A percentile compares a stretch with the other conserved stretches of the same genome.
Evolutionary conservation across 2,113 vertebrate species (phyloP).

Genomic region (Phalacrocorax pelagicus): DNA sequence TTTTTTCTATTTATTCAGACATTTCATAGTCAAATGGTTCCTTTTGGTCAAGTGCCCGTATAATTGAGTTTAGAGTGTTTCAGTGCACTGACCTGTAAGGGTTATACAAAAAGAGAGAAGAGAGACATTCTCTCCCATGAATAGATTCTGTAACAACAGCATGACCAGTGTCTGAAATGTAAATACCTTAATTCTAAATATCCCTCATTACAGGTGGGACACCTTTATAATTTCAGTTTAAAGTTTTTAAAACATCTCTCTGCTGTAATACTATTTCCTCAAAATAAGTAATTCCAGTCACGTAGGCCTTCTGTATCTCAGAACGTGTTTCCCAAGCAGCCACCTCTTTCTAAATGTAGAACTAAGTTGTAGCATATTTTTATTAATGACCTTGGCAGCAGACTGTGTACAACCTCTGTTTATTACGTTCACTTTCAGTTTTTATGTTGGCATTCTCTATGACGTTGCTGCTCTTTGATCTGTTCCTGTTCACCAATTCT

Average conservation of each 20-base stretch:
- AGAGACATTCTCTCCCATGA: neutral
- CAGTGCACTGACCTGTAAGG: neutral
- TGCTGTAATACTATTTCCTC: neutral
- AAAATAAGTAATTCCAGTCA: neutral
- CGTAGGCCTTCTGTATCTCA: neutral
- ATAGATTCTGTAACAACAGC: neutral
- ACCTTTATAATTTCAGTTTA: neutral
- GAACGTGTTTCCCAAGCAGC: neutral
- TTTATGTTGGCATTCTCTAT: neutral
- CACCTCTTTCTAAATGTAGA: neutral
- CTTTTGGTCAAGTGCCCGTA: neutral
- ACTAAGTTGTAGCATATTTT: neutral
- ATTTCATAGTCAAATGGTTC: neutral
- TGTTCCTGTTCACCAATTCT: neutral
- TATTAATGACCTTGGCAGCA: neutral
- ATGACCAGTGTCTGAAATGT: neutral
- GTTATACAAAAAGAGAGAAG: neutral
- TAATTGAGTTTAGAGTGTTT: neutral
- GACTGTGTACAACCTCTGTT: neutral
- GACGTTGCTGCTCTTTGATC: neutral
- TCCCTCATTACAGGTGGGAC: neutral
- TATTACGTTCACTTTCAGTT: neutral
- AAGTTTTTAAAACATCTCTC: neutral
- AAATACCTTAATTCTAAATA: neutral
- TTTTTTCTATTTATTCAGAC: neutral